Evolutionary conservation across 2,888 invertebrate genomes (phyloP), one percentile per base, ranked within the genome.

Genomic region (Tholera decimalis): DNA sequence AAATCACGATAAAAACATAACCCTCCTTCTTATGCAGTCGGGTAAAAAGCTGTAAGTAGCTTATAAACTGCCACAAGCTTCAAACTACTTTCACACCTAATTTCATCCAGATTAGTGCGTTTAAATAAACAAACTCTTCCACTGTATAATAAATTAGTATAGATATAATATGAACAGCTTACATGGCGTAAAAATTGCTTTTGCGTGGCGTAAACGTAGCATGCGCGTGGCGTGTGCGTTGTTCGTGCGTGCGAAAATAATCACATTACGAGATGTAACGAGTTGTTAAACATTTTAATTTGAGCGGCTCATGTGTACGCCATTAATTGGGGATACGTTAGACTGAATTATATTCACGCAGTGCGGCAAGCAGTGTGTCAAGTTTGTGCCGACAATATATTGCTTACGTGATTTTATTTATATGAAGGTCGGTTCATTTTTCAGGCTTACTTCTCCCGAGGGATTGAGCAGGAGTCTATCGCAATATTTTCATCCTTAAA

Each of bases 211-310:
- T 28, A 11, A 41, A 50, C 60, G 47, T 26, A 30, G 33, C 54
- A 57, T 26, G 9, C 5, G 26, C 63, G 64, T 39, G 26, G 37
- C 51, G 51, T n/a, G n/a, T 15, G 26, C 62, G 77, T 73, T 20
- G 8, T 39, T 13, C 1, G 35, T 37, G 51, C 69, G 66, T 61
- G 46, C 60, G 41, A 65, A 68, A 72, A 67, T 63, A 78, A 72
- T 73, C 69, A 59, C 28, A 69, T 72, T 64, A 66, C 63, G 55
- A 60, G 59, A 67, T 69, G 60, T 72, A 83, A 84, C 72, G 69
- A 77, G 62, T 72, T 69, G 77, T 77, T 69, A 72, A 70, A 69
- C 64, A 69, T 78, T 81, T 76, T 72, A 84, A 81, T 78, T 77
- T 73, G 55, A 68, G 47, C 60, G 59, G 64, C 70, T 81, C 73